Conservation (phyloP, 2,888 invertebrate species). For the Epirrita christyi region DNA sequence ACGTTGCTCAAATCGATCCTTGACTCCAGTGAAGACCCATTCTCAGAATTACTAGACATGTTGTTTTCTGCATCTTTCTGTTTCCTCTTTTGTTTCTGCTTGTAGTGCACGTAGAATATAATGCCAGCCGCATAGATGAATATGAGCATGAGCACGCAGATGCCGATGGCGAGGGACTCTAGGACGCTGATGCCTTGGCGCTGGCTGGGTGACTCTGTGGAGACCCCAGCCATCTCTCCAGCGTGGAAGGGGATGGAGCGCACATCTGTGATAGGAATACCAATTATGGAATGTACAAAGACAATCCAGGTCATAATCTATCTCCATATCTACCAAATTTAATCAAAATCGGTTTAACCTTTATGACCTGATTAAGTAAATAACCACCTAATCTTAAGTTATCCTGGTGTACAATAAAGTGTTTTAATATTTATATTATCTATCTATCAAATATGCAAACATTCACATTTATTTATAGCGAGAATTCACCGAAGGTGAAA, state of each 20-base stretch:
- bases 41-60: constrained; percentile 63
- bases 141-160: constrained; percentile 91
- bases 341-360: too few species aligned
- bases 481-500: too few species aligned
- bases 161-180: constrained; percentile 92
- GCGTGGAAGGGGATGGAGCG: constrained; percentile 91
- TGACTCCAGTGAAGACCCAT: constrained; percentile 67
- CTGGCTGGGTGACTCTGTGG: constrained; percentile 77
- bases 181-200: constrained; percentile 88
- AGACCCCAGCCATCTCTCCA: constrained; percentile 83
- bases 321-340: too few species aligned
- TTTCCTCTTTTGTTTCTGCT: constrained; percentile 86
- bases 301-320: too few species aligned
- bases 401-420: too few species aligned
- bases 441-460: too few species aligned
- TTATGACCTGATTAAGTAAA: too few species aligned
- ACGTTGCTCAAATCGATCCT: constrained; percentile 75
- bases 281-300: too few species aligned
- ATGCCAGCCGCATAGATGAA: constrained; percentile 94
- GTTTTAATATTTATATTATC: too few species aligned
- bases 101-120: constrained; percentile 91
- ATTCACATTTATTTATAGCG: too few species aligned
- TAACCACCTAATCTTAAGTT: too few species aligned
- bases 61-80: constrained; percentile 72
- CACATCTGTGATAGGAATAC: constrained; percentile 83